Evolutionary conservation across 2,797 vertebrate species (phyloP), one percentile per base, ranked within the genome.

Genomic region (Carcharodon carcharias): DNA sequence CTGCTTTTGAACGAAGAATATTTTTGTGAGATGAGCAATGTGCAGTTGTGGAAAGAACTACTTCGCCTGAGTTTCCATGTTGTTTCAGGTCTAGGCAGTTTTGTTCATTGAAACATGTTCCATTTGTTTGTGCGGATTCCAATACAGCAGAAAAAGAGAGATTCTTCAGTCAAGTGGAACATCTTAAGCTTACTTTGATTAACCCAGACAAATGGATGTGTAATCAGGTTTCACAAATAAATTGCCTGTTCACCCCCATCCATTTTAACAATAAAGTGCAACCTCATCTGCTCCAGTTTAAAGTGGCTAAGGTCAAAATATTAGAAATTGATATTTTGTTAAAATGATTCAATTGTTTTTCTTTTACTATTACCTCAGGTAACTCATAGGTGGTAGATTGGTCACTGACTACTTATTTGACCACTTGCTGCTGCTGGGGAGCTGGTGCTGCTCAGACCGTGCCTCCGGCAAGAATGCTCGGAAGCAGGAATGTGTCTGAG

Each of bases 91-190:
- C 89, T 18, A 35, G 16, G 14, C 31, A 31, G 5, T 89, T 58
- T 16, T 91, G 31, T 0, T 58, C 31, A 67, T 63, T 26, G 61
- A 67, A 67, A 61, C 45, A 21, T 21, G n/a, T 67, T 93, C 21
- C 65, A 23, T 67, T n/a, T 3, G n/a, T 45, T 26, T 21, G 40
- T 93, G 63, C 61, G 45, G n/a, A 45, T 21, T 67, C 63, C 61
- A 92, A n/a, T 6, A 93, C 58, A 45, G 61, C 63, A 67, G n/a
- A 93, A 65, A 21, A 93, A 93, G 9, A 45, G 40, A 26, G 63
- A 93, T 45, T 93, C 35, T 45, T 93, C 91, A 93, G 91, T 67
- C 61, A 93, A 67, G 91, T 45, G 9, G n/a, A 93, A 45, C 63
- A 67, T 45, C n/a, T 67, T 93, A 45, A 67, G 63, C 61, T 40